These are phyloP conservation scores for Sabatieria punctata DNA, from an alignment of 2,888 invertebrate species.

Conservation along the genomic window DNA sequence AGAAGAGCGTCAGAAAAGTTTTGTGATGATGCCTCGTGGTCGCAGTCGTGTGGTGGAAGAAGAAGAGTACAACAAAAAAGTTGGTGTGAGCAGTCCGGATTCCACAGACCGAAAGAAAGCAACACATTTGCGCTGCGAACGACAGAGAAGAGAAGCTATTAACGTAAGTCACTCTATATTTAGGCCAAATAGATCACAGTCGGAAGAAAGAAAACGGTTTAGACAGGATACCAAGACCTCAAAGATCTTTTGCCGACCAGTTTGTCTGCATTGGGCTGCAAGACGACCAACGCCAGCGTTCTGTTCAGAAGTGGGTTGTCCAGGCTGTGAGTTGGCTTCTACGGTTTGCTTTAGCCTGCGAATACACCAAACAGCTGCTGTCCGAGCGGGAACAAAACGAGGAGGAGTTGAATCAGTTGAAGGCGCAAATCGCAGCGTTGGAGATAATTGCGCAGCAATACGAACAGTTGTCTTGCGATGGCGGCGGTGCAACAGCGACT, in stretches of 20 bases:
- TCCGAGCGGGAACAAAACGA: conserved; percentile 16
- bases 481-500: not conserved
- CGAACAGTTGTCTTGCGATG: conserved; percentile 16
- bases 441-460: conserved; percentile 28
- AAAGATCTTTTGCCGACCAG: conserved; percentile 27
- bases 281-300: conserved; percentile 29
- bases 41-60: too few relatives aligned
- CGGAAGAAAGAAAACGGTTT: conserved; percentile 2
- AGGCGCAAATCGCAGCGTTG: conserved; percentile 20
- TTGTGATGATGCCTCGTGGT: too few relatives aligned
- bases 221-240: conserved; percentile 28
- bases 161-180: conserved; percentile 13
- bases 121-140: conserved; percentile 29
- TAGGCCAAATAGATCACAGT: too few relatives aligned
- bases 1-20: too few relatives aligned
- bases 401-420: conserved; percentile 17
- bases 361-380: conserved; percentile 24
- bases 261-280: conserved; percentile 25
- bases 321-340: not conserved
- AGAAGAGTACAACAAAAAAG: too few relatives aligned
- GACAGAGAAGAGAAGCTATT: conserved; percentile 28
- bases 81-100: too few relatives aligned
- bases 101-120: conserved; percentile 26
- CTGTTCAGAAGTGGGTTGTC: conserved; percentile 16
- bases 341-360: conserved; percentile 16